Conservation (phyloP, 2,888 invertebrate species). For the Alitta virens region DNA sequence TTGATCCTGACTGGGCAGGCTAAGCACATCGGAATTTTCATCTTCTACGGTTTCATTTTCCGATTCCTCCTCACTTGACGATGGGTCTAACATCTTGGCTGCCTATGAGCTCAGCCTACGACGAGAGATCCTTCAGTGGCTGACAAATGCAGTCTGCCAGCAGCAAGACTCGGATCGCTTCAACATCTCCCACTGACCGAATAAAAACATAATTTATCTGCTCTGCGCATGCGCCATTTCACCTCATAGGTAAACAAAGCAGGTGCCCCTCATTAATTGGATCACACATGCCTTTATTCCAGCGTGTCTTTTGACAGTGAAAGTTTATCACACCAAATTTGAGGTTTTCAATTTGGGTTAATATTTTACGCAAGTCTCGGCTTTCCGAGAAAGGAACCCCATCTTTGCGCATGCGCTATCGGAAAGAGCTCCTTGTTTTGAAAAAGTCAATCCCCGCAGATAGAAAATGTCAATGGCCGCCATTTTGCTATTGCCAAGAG, state of each 20-base stretch:
- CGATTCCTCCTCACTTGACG: slow-evolving; percentile 92
- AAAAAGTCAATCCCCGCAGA: slow-evolving; percentile 15
- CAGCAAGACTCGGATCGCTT: too few species aligned
- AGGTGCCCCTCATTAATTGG: too few species aligned
- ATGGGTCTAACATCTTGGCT: slow-evolving; percentile 83
- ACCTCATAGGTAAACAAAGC: background rate
- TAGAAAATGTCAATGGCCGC: slow-evolving; percentile 43
- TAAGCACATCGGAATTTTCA: slow-evolving; percentile 52
- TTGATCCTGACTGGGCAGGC: slow-evolving; percentile 52
- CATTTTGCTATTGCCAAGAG: slow-evolving; percentile 30
- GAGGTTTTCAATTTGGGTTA: too few species aligned
- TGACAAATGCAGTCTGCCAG: too few species aligned
- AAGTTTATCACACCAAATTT: too few species aligned
- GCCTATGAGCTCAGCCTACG: background rate
- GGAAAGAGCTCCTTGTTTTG: slow-evolving; percentile 10
- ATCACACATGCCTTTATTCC: too few species aligned
- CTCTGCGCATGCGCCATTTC: slow-evolving; percentile 17
- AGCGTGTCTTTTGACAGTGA: too few species aligned
- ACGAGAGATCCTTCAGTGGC: too few species aligned
- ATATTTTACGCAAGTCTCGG: slow-evolving; percentile 6
- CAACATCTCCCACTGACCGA: background rate
- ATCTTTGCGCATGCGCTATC: slow-evolving; percentile 19
- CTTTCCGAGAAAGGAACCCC: background rate
- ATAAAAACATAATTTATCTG: slow-evolving; percentile 19
- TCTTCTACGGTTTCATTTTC: slow-evolving; percentile 77